Evolutionary conservation across 2,888 invertebrate species (phyloP).

Genomic region (Yponomeuta sedellus): DNA sequence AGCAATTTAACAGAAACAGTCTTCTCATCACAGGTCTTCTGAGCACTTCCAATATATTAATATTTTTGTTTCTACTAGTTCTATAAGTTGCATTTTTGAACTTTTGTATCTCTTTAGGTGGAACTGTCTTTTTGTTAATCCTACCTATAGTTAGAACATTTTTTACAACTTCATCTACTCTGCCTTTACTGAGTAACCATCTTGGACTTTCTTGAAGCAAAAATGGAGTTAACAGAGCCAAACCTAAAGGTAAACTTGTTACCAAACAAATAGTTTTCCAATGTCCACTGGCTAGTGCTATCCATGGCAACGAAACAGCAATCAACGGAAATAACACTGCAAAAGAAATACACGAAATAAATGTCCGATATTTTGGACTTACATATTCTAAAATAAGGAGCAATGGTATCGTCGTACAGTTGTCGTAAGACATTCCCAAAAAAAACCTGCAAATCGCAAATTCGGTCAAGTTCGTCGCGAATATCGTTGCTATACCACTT

Average conservation of each 20-base stretch:
- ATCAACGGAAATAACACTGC: conserved; percentile 19
- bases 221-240: conserved; percentile 41
- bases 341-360: conserved; percentile 20
- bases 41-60: conserved; percentile 18
- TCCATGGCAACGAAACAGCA: conserved; percentile 20
- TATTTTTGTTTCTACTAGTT: conserved; percentile 5
- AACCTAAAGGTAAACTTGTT: conserved; percentile 25
- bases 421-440: conserved; percentile 20
- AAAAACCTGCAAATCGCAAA: conserved; percentile 19
- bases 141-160: conserved; percentile 17
- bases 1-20: conserved; percentile 18
- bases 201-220: conserved; percentile 50
- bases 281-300: conserved; percentile 19
- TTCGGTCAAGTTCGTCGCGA: conserved; percentile 18
- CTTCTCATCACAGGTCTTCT: conserved; percentile 19
- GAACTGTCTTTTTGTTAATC: conserved; percentile 19
- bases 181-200: conserved; percentile 49
- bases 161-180: conserved; percentile 25
- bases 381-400: conserved; percentile 20
- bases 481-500: conserved; percentile 18
- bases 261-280: conserved; percentile 19
- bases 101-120: conserved; percentile 18
- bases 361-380: conserved; percentile 21
- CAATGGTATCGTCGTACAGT: conserved; percentile 20
- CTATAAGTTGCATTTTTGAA: conserved; percentile 15